A percentile compares a stretch with the other conserved stretches of the same genome.
These are phyloP conservation scores for Nomada fabriciana DNA, from an alignment of 2,888 invertebrate species.

Conservation along the genomic window DNA sequence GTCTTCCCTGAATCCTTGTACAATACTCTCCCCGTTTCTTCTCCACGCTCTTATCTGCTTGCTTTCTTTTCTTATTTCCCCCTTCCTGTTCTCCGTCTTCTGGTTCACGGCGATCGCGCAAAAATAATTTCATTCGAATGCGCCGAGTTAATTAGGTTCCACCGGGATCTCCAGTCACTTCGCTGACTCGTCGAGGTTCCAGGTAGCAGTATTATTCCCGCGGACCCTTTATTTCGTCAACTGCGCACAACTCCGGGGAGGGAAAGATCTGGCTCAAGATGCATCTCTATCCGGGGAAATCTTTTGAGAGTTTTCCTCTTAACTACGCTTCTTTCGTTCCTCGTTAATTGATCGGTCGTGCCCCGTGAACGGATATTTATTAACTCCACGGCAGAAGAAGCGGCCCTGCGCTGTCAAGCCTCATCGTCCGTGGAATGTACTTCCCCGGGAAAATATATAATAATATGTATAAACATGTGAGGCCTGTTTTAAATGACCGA, in stretches of 20 bases:
- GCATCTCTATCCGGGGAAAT: slow-evolving; percentile 49
- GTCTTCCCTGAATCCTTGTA: background rate
- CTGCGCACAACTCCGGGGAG: slow-evolving; percentile 59
- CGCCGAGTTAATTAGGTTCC: slow-evolving; percentile 76
- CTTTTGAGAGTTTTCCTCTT: slow-evolving; percentile 59
- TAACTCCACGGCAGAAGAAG: slow-evolving; percentile 34
- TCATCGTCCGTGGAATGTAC: background rate
- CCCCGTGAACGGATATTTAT: slow-evolving; percentile 42
- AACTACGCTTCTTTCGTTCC: slow-evolving; percentile 44
- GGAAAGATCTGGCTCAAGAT: slow-evolving; percentile 51
- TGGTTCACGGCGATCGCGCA: slow-evolving; percentile 68
- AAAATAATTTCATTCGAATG: slow-evolving; percentile 78
- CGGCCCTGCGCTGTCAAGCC: slow-evolving; percentile 2
- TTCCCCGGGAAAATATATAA: background rate
- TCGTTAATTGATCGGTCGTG: slow-evolving; percentile 55
- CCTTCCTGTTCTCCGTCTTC: slow-evolving; percentile 2
- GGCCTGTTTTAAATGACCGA: background rate
- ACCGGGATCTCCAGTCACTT: slow-evolving; percentile 70
- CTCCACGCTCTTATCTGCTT: background rate
- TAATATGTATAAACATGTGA: background rate
- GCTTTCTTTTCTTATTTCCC: background rate
- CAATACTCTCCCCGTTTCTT: background rate
- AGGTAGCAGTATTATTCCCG: slow-evolving; percentile 64
- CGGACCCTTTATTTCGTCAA: slow-evolving; percentile 69
- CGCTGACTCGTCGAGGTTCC: slow-evolving; percentile 67